Percentiles rank a stretch among this genome's conserved stretches.
Conservation (phyloP, 2,888 invertebrate species). For the Tetrapedia diversipes region DNA sequence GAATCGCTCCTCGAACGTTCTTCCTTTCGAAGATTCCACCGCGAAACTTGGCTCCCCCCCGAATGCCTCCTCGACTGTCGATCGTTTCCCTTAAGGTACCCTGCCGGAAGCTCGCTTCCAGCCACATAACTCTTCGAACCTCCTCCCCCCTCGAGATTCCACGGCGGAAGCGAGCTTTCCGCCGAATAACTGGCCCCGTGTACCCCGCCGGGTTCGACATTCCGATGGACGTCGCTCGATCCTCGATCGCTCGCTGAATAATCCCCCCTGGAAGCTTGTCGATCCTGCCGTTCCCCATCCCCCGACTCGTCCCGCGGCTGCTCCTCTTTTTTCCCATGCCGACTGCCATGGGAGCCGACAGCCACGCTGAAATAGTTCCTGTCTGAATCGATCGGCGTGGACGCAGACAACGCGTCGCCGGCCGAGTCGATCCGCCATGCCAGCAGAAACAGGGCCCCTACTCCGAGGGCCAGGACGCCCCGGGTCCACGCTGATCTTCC, state of each 20-base stretch:
- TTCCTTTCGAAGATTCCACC: too few species aligned
- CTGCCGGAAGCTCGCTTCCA: neutral
- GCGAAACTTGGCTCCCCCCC: too few species aligned
- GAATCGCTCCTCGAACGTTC: neutral
- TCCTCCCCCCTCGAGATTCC: too few species aligned
- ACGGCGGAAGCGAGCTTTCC: slow-evolving; percentile 12
- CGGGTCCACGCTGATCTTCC: slow-evolving; percentile 74
- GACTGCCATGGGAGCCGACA: slow-evolving; percentile 13
- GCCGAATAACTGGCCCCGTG: slow-evolving; percentile 14
- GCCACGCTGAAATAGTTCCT: slow-evolving; percentile 30
- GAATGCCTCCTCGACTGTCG: neutral
- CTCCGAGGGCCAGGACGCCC: slow-evolving; percentile 76
- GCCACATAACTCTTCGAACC: neutral
- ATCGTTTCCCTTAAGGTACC: neutral
- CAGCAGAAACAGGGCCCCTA: slow-evolving; percentile 67
- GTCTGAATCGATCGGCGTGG: slow-evolving; percentile 35
- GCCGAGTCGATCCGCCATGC: slow-evolving; percentile 40
- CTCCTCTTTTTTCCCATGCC: slow-evolving; percentile 22
- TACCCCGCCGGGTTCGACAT: slow-evolving; percentile 23
- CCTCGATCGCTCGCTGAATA: slow-evolving; percentile 19
- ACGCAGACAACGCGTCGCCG: slow-evolving; percentile 50
- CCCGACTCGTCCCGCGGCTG: slow-evolving; percentile 13
- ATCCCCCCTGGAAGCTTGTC: slow-evolving; percentile 23
- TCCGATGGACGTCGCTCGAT: slow-evolving; percentile 3
- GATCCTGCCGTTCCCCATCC: slow-evolving; percentile 12